Conservation (phyloP, 2,113 vertebrate species). For the Acrocephalus arundinaceus region DNA sequence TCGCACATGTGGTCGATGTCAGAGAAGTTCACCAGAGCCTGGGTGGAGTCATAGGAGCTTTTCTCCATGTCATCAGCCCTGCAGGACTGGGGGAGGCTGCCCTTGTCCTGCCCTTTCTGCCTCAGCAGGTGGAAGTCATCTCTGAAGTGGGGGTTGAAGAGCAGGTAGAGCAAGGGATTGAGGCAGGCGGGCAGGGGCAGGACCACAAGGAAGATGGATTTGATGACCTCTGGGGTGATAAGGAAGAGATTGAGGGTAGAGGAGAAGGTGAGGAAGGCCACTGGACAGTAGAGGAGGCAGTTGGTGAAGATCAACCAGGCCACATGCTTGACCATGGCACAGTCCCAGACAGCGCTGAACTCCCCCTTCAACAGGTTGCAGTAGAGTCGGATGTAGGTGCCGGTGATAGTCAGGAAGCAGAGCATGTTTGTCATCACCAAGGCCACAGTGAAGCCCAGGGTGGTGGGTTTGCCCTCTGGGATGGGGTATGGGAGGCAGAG, state of each 20-base stretch:
- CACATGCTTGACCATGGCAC: slow-evolving; percentile 91
- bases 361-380: slow-evolving; percentile 87
- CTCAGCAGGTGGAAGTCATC: slow-evolving; percentile 83
- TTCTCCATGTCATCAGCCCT: slow-evolving; percentile 82
- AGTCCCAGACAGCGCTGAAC: slow-evolving; percentile 88
- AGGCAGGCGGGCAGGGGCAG: slow-evolving; percentile 91
- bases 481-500: slow-evolving; percentile 89
- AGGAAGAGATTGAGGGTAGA: slow-evolving; percentile 88
- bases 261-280: slow-evolving; percentile 92
- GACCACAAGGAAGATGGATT: slow-evolving; percentile 87
- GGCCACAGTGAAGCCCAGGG: slow-evolving; percentile 79
- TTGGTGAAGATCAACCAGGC: slow-evolving; percentile 95
- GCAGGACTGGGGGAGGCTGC: slow-evolving; percentile 70
- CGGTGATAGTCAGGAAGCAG: slow-evolving; percentile 87
- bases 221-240: slow-evolving; percentile 88
- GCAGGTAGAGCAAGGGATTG: slow-evolving; percentile 90
- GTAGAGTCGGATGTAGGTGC: slow-evolving; percentile 90
- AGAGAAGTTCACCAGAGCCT: slow-evolving; percentile 82
- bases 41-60: slow-evolving; percentile 89
- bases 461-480: slow-evolving; percentile 75
- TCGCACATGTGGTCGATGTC: slow-evolving; percentile 78
- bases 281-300: slow-evolving; percentile 90
- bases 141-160: slow-evolving; percentile 87
- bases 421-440: slow-evolving; percentile 87
- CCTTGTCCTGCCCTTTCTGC: slow-evolving; percentile 59